Evolutionary conservation across 2,888 invertebrate genomes (phyloP), one percentile per base, ranked within the genome.

Genomic region (Nomada hirtipes): DNA sequence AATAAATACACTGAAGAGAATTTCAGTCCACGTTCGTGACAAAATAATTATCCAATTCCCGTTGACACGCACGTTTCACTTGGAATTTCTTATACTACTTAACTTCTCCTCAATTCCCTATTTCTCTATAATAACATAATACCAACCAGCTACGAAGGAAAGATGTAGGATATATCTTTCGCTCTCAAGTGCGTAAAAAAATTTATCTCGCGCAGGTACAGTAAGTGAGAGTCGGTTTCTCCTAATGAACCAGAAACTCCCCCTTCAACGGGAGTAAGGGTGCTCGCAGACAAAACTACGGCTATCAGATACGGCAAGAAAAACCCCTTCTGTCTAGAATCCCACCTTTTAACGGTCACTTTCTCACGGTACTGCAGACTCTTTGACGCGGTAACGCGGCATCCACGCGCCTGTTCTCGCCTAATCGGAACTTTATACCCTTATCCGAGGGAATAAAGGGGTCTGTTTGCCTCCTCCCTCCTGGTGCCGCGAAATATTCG

Each of bases 391-490:
- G 70, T 65, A 55, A 68, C 67, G 47, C 70, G 63, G 69, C 65
- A 52, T 42, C 57, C 52, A 26, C 53, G 69, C 44, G 69, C 50
- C 60, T 26, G 52, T 67, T 82, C 55, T 67, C 79, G 68, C 80
- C 82, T 88, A 88, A 88, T 88, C 88, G 89, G 68, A 85, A 85
- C 77, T 88, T 88, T 88, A 88, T 83, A 83, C 76, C 71, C 78
- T 83, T 79, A 80, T 80, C 63, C 85, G 69, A 60, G 72, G 83
- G 78, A 73, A 83, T 82, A 83, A 85, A 88, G 81, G 76, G 83
- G 74, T 26, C 36, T 11, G 74, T 26, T 26, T 11, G 72, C 13
- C 67, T 74, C 68, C 64, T 53, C 47, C 76, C 36, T 7, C 7
- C 36, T 36, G 36, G 79, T 77, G 85, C 69, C 83, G 77, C 82